Percentiles rank a stretch among this genome's conserved stretches.
phyloP scores from a whole-genome alignment of 2,113 vertebrate genomes.

The Theristicus caerulescens region DNA sequence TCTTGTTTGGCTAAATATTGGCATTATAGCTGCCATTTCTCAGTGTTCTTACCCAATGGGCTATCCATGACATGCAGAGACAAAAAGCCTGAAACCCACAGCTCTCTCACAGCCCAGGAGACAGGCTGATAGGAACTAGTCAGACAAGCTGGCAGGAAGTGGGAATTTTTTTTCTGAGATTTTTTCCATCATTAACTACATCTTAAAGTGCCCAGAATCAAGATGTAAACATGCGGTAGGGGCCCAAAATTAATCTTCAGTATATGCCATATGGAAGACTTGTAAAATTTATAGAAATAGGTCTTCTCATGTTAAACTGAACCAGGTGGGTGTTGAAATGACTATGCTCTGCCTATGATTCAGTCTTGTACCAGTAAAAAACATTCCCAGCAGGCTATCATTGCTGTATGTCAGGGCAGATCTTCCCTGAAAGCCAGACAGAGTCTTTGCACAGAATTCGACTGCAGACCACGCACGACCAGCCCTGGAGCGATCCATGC shows the following conservation, averaged over 20 bases:
- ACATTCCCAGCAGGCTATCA: not conserved
- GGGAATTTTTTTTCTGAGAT: not conserved
- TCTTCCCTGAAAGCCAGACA: not conserved
- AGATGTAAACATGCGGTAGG: conserved; percentile 10
- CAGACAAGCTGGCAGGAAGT: not conserved
- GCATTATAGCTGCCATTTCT: not conserved
- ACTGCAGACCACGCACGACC: not conserved
- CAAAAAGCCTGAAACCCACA: not conserved
- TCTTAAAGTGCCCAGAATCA: not conserved
- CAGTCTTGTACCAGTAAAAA: not conserved
- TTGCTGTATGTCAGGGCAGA: not conserved
- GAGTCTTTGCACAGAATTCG: not conserved
- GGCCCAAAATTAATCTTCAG: conserved; percentile 6
- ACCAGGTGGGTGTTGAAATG: conserved; percentile 38
- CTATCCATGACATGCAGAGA: not conserved
- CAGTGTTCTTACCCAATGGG: not conserved
- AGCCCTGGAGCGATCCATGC: rapidly evolving
- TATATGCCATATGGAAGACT: not conserved
- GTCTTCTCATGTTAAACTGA: conserved; percentile 14
- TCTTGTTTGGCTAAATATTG: not conserved
- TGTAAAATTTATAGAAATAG: conserved; percentile 17
- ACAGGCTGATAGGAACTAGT: not conserved
- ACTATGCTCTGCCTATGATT: conserved; percentile 12
- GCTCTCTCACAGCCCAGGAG: not conserved
- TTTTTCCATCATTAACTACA: not conserved